phyloP scores from a whole-genome alignment of 2,113 vertebrate genomes.

The Cyphomyrus discorhynchus region DNA sequence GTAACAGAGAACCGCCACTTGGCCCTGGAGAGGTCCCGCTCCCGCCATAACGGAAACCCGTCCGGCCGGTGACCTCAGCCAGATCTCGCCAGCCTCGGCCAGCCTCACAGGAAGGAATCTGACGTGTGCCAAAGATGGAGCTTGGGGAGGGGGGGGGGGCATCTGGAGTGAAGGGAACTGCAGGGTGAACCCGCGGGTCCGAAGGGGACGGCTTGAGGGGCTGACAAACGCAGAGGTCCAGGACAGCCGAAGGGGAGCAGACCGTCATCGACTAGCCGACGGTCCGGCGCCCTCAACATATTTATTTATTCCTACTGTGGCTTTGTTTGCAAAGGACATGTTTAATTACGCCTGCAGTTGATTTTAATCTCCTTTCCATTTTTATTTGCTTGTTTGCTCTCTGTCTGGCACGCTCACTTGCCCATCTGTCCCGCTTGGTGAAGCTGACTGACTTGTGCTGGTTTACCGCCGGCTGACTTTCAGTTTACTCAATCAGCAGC shows the following conservation, averaged over 20 bases:
- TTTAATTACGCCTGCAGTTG: slow-evolving; percentile 17
- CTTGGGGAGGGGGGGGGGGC: slow-evolving; percentile 24
- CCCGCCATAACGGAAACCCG: slow-evolving; percentile 79
- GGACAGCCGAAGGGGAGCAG: background rate
- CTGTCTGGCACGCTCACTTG: background rate
- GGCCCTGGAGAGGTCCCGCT: slow-evolving; percentile 91
- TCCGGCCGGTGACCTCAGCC: slow-evolving; percentile 69
- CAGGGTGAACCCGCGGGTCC: background rate
- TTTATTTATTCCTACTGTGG: slow-evolving; percentile 47
- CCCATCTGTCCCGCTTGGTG: slow-evolving; percentile 6
- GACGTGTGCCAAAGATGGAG: slow-evolving; percentile 62
- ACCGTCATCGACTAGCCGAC: slow-evolving; percentile 3
- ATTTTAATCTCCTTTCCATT: slow-evolving; percentile 14
- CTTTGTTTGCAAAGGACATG: slow-evolving; percentile 26
- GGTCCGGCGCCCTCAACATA: slow-evolving; percentile 37
- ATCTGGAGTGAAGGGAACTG: background rate
- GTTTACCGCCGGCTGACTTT: background rate
- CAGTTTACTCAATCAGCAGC: background rate
- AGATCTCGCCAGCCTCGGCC: slow-evolving; percentile 31
- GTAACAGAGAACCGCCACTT: slow-evolving; percentile 80
- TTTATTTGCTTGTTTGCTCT: slow-evolving; percentile 17
- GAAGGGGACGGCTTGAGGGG: background rate
- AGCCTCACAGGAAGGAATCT: slow-evolving; percentile 46
- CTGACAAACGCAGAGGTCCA: background rate
- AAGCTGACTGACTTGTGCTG: background rate